Evolutionary conservation across 2,113 vertebrate species (phyloP).

Genomic region (Jacana jacana): DNA sequence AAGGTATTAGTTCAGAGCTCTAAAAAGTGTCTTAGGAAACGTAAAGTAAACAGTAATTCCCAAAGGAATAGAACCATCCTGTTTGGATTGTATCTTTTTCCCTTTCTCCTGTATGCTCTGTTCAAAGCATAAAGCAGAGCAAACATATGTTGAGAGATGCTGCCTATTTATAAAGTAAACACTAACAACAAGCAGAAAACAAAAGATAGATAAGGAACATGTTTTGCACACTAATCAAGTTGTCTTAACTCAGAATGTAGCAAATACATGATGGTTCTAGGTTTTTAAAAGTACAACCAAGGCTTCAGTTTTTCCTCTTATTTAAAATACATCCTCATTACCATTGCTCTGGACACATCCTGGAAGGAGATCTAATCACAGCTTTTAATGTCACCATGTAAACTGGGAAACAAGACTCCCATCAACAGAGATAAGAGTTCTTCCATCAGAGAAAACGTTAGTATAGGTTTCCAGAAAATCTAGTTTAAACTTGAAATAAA

Average conservation of each 20-base stretch:
- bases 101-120: neutral
- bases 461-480: neutral
- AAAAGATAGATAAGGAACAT: slow-evolving; percentile 13
- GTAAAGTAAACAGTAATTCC: neutral
- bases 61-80: neutral
- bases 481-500: neutral
- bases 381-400: neutral
- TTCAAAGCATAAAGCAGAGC: slow-evolving; percentile 42
- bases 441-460: neutral
- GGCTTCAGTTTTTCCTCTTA: neutral
- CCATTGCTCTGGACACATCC: neutral
- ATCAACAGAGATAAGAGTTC: neutral
- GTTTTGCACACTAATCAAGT: slow-evolving; percentile 1
- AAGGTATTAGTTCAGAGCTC: neutral
- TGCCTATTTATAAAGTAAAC: slow-evolving; percentile 53
- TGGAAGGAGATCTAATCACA: neutral
- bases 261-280: neutral
- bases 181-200: slow-evolving; percentile 39
- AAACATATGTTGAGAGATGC: slow-evolving; percentile 54
- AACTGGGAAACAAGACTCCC: neutral
- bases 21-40: neutral
- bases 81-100: neutral
- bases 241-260: neutral
- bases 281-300: neutral
- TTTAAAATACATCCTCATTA: neutral